A percentile compares a stretch with the other conserved stretches of the same genome.
These are phyloP conservation scores for Microtus ochrogaster DNA, from an alignment of 2,113 vertebrate genomes.

Conservation along the genomic window DNA sequence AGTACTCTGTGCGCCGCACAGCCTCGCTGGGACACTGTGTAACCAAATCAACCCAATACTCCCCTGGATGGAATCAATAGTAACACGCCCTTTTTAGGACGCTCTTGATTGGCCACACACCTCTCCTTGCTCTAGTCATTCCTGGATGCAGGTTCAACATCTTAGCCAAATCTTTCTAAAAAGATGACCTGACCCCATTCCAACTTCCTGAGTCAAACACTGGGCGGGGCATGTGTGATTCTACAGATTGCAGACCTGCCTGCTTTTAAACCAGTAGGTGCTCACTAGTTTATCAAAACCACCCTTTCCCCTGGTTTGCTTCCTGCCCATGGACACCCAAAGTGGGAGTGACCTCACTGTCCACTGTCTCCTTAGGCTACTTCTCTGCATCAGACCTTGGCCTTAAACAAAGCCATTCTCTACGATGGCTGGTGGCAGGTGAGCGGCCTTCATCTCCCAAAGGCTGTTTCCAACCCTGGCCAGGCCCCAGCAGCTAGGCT, in stretches of 20 bases:
- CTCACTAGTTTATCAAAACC: neutral
- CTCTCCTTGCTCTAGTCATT: neutral
- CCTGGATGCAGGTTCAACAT: neutral
- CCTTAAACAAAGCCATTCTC: neutral
- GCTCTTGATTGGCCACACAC: neutral
- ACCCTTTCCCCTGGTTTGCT: too few relatives aligned
- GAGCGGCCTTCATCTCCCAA: neutral
- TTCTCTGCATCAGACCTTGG: accelerated
- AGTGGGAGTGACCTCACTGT: neutral
- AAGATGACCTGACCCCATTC: too few relatives aligned
- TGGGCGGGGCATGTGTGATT: too few relatives aligned
- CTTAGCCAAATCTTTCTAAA: neutral
- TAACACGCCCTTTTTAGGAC: neutral
- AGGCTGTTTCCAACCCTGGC: neutral
- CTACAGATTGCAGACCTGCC: neutral
- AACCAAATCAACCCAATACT: neutral
- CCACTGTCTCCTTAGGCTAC: neutral
- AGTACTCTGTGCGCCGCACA: accelerated
- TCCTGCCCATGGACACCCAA: neutral
- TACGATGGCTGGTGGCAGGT: neutral
- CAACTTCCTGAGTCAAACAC: neutral
- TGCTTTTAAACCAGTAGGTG: neutral
- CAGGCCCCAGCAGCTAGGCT: neutral
- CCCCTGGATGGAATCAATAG: too few relatives aligned
- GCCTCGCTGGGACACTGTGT: neutral